A percentile compares a stretch with the other conserved stretches of the same genome.
These are phyloP conservation scores for Rana temporaria DNA, from an alignment of 2,113 vertebrate species.

Conservation along the genomic window DNA sequence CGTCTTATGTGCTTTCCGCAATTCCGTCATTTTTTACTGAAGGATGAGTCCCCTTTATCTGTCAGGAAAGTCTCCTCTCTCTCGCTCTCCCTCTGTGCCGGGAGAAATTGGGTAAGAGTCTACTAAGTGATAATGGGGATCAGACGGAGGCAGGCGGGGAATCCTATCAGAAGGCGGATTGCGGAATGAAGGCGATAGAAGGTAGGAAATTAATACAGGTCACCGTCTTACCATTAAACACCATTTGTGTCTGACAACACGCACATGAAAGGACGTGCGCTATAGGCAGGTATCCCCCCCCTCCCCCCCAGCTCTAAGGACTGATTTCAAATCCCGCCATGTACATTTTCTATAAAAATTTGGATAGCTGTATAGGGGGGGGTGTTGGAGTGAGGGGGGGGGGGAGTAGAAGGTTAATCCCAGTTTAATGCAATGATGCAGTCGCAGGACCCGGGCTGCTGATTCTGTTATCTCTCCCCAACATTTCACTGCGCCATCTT, in stretches of 20 bases:
- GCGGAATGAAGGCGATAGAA: conserved; percentile 2
- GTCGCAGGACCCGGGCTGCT: conserved; percentile 90
- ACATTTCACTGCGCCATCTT: conserved; percentile 98
- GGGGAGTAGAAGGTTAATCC: conserved; percentile 92
- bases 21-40: neutral
- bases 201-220: conserved; percentile 39
- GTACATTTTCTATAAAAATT: conserved; percentile 86
- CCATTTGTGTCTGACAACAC: conserved; percentile 18
- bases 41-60: conserved; percentile 25
- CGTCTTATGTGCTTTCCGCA: neutral
- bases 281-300: conserved; percentile 65
- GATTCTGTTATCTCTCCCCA: conserved; percentile 96
- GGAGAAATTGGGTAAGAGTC: conserved; percentile 38
- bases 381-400: too few relatives aligned
- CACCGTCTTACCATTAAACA: conserved; percentile 15
- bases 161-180: conserved; percentile 25
- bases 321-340: conserved; percentile 78
- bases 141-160: conserved; percentile 20
- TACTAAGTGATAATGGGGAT: conserved; percentile 40
- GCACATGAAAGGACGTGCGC: conserved; percentile 49
- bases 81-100: neutral
- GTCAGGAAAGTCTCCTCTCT: neutral
- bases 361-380: conserved; percentile 80
- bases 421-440: conserved; percentile 94
- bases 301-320: conserved; percentile 69